Evolutionary conservation across 2,797 vertebrate species (phyloP), one percentile per base, ranked within the genome.

Genomic region (Acrossocheilus fasciatus): DNA sequence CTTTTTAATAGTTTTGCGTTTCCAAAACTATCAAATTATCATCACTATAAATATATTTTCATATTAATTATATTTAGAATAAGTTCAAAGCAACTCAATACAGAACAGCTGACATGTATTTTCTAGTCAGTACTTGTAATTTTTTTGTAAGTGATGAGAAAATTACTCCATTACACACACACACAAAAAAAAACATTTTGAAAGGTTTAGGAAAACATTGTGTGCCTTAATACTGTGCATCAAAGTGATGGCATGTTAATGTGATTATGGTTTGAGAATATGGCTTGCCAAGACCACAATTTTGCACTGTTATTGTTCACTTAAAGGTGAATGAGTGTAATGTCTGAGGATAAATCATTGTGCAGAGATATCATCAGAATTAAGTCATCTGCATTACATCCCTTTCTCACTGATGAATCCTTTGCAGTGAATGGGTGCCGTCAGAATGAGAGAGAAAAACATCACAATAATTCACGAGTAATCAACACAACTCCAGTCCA

Each of bases 181-280:
- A 39, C 5, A 39, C 39, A 41, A 23, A 59, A 57, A 23, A 0
- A 64, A 66, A 30, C 4, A 18, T 12, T 8, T 80, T 4, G 12
- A 43, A 26, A n/a, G 11, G 54, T 62, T 52, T 23, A n/a, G 23
- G 26, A 70, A 18, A 18, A 9, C 34, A 36, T 18, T 69, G 68
- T 64, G 57, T 64, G 57, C 39, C 1, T 1, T 66, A 23, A 66
- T 41, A 69, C 18, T 59, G 43, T 73, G 50, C 18, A 57, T 57
- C 50, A 77, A 76, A 76, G 50, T 57, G 11, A 57, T 76, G 74
- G 11, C 75, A 39, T 57, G n/a, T 34, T 17, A 57, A 15, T 77
- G 12, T 39, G 75, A 57, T 39, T 57, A 77, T 57, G 34, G 6
- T 77, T 39, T 15, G 34, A 59, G 20, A 59, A 39, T 77, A 77